A percentile compares a stretch with the other conserved stretches of the same genome.
These are phyloP conservation scores for Rhinolophus sinicus DNA, from an alignment of 2,113 vertebrate species.

Conservation along the genomic window DNA sequence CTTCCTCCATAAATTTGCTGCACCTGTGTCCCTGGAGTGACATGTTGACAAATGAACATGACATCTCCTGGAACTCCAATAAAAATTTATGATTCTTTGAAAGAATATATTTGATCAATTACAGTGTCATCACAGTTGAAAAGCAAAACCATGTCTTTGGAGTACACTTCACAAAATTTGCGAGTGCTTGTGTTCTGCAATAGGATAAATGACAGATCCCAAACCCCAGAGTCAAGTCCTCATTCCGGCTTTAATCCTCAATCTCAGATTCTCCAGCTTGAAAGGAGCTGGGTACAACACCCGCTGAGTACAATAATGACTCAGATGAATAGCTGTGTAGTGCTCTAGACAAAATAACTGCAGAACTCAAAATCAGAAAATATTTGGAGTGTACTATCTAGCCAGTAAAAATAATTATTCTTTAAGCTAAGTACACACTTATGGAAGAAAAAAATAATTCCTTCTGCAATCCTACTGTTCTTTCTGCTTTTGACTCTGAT, in stretches of 20 bases:
- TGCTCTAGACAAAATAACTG: neutral
- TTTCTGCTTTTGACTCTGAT: neutral
- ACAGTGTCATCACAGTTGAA: constrained; percentile 69
- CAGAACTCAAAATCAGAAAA: neutral
- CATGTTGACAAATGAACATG: constrained; percentile 80
- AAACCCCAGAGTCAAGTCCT: neutral
- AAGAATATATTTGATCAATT: constrained; percentile 81
- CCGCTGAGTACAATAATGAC: neutral
- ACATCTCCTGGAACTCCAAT: constrained; percentile 80
- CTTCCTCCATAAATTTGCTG: constrained; percentile 61
- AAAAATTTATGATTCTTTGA: constrained; percentile 81
- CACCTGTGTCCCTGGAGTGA: constrained; percentile 78
- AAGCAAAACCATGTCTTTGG: constrained; percentile 67
- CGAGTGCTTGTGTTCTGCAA: neutral
- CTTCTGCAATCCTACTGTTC: neutral
- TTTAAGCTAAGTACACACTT: constrained; percentile 1
- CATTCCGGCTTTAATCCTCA: neutral
- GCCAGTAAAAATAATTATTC: neutral
- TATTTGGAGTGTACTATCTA: neutral
- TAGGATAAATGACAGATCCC: constrained; percentile 8
- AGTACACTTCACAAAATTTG: constrained; percentile 50
- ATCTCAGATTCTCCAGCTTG: neutral
- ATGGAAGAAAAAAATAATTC: neutral
- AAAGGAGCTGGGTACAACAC: neutral
- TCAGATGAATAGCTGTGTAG: neutral